A percentile compares a stretch with the other conserved stretches of the same genome.
Evolutionary conservation across 2,888 invertebrate species (phyloP).

Genomic region (Scaptomyza parva): DNA sequence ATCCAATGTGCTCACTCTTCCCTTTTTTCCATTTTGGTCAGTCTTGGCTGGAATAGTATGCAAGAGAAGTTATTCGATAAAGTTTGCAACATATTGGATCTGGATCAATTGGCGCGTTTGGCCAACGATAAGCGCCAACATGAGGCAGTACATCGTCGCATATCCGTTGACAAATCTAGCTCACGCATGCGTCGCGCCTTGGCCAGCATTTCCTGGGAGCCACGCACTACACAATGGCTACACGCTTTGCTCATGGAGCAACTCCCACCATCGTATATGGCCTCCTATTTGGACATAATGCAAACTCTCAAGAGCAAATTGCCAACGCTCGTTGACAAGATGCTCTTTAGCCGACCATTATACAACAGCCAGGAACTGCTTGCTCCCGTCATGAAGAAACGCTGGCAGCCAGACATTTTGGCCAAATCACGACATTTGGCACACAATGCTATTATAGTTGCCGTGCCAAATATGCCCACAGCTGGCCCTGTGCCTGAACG

Average conservation of each 20-base stretch:
- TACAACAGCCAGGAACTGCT: slow-evolving; percentile 88
- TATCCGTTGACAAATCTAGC: slow-evolving; percentile 90
- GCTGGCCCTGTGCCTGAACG: slow-evolving; percentile 85
- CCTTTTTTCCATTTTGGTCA: slow-evolving; percentile 82
- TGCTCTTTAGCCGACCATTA: slow-evolving; percentile 87
- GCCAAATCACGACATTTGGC: slow-evolving; percentile 89
- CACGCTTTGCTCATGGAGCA: slow-evolving; percentile 90
- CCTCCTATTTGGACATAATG: slow-evolving; percentile 91
- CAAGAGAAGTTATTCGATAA: slow-evolving; percentile 89
- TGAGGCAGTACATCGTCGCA: slow-evolving; percentile 89
- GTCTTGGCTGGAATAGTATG: slow-evolving; percentile 87
- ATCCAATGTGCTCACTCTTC: neutral
- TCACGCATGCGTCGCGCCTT: slow-evolving; percentile 89
- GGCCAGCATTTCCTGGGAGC: slow-evolving; percentile 90
- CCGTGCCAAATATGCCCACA: slow-evolving; percentile 87
- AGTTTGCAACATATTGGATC: slow-evolving; percentile 88
- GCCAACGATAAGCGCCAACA: slow-evolving; percentile 87
- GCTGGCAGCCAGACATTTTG: slow-evolving; percentile 91
- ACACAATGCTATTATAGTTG: slow-evolving; percentile 88
- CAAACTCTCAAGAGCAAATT: slow-evolving; percentile 90
- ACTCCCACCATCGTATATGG: slow-evolving; percentile 88
- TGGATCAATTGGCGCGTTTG: slow-evolving; percentile 88
- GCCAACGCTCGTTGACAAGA: slow-evolving; percentile 90
- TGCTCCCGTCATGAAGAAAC: slow-evolving; percentile 86
- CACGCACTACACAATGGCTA: slow-evolving; percentile 90